Evolutionary conservation across 1,140 invertebrate species (phyloP), one percentile per base, ranked within the genome.

Genomic region (Lepidurus couesii): DNA sequence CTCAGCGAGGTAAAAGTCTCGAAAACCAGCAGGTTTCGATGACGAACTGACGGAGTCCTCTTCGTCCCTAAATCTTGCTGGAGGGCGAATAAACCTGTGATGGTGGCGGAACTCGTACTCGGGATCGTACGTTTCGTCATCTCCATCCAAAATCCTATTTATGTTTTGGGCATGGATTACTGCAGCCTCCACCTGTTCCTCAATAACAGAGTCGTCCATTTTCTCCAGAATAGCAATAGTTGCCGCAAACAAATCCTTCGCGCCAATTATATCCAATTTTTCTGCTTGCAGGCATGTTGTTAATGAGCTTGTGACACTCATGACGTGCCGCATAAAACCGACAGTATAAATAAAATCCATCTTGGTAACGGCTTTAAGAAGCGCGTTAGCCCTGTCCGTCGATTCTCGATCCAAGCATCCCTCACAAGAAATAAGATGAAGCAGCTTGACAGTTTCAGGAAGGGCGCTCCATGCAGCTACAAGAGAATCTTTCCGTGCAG

Each of bases 341-440:
- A 76, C 34, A n/a, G 16, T 42, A 43, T 26, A 21, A 16, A 76
- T 76, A 43, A 76, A 76, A 43, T 76, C 24, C n/a, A 44, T 43
- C 44, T 44, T 76, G 42, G 75, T 76, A n/a, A 76, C 42, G 75
- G 75, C 75, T 21, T 44, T 76, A n/a, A 75, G 74, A 75, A 75
- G 42, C 16, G 21, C 75, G 16, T 76, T 24, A 6, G 75, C 34
- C 21, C 44, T 76, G 34, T 42, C 21, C 43, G 34, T 76, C 4
- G 75, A 16, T 42, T 76, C 75, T 4, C 34, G 34, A 76, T 76
- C 75, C 16, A 76, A 44, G 75, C 34, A 7, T 42, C 44, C 34
- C 44, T 8, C 34, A 76, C 6, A 43, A 16, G 75, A 42, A 42
- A 76, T 76, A 43, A 21, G 5, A 24, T 44, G 34, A 42, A n/a